These are phyloP conservation scores for Xylocopa sonorina DNA, from an alignment of 1,140 invertebrate species.

Conservation along the genomic window DNA sequence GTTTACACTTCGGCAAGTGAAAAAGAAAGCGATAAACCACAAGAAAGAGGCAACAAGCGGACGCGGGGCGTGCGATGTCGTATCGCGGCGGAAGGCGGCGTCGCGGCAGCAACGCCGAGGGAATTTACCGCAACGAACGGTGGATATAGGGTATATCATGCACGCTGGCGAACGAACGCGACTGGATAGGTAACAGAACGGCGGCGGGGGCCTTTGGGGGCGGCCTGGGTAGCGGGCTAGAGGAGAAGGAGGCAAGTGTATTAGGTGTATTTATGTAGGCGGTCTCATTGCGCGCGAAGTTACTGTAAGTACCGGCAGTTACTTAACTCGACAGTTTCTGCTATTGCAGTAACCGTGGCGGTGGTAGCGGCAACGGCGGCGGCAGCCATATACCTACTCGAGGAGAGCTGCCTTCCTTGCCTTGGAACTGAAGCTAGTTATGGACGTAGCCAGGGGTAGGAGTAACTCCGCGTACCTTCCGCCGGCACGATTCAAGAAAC, in stretches of 20 bases:
- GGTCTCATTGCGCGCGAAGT: constrained; percentile 78
- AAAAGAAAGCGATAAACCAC: constrained; percentile 2
- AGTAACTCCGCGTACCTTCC: constrained; percentile 46
- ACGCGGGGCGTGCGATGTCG: constrained; percentile 24
- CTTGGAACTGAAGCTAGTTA: constrained; percentile 69
- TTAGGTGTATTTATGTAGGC: constrained; percentile 78
- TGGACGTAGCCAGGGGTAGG: constrained; percentile 52
- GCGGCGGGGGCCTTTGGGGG: neutral
- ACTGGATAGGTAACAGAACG: constrained; percentile 30
- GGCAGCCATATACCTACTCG: constrained; percentile 58
- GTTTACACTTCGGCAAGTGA: neutral
- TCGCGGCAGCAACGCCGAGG: constrained; percentile 1
- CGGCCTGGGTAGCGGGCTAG: neutral
- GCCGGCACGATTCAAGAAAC: constrained; percentile 55
- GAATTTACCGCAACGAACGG: constrained; percentile 65
- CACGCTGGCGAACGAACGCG: constrained; percentile 36
- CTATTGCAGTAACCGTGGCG: constrained; percentile 66
- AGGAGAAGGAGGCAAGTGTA: constrained; percentile 63
- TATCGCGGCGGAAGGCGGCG: constrained; percentile 54
- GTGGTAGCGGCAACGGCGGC: constrained; percentile 44
- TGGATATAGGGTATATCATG: constrained; percentile 54
- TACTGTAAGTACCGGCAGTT: constrained; percentile 78
- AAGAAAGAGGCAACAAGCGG: constrained; percentile 17
- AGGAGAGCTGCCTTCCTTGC: constrained; percentile 50
- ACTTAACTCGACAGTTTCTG: constrained; percentile 79